A percentile compares a stretch with the other conserved stretches of the same genome.
Evolutionary conservation across 2,888 invertebrate genomes (phyloP).

Genomic region (Mactromeris polynyma): DNA sequence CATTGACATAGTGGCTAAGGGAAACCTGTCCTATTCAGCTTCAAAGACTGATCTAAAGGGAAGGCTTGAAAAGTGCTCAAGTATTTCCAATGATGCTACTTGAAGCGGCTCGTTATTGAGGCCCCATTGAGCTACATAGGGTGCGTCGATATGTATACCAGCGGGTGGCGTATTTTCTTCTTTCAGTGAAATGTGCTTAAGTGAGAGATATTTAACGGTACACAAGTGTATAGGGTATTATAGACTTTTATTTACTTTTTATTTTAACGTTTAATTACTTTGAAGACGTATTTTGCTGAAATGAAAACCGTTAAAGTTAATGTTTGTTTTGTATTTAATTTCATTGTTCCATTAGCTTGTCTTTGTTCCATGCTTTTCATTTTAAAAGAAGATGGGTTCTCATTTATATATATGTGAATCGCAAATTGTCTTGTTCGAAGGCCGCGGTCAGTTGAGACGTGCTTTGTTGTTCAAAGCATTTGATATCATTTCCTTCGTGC

Average conservation of each 20-base stretch:
- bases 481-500: too few species aligned
- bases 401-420: too few species aligned
- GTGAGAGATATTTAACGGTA: not conserved
- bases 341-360: not conserved
- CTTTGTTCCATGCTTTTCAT: not conserved
- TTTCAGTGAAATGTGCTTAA: not conserved
- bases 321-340: not conserved
- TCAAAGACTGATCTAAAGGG: constrained; percentile 51
- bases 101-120: constrained; percentile 37
- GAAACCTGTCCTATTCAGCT: constrained; percentile 56
- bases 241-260: not conserved
- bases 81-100: constrained; percentile 35
- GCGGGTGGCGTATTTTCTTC: not conserved
- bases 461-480: too few species aligned
- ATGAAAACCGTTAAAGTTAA: not conserved
- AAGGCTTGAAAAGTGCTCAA: constrained; percentile 48
- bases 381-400: too few species aligned
- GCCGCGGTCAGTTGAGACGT: too few species aligned
- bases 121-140: constrained; percentile 32
- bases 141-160: not conserved
- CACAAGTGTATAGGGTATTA: not conserved
- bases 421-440: too few species aligned
- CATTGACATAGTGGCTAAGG: constrained; percentile 56
- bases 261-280: not conserved
- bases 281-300: not conserved